Evolutionary conservation across 2,113 vertebrate genomes (phyloP).

Genomic region (Bothrops jararaca): DNA sequence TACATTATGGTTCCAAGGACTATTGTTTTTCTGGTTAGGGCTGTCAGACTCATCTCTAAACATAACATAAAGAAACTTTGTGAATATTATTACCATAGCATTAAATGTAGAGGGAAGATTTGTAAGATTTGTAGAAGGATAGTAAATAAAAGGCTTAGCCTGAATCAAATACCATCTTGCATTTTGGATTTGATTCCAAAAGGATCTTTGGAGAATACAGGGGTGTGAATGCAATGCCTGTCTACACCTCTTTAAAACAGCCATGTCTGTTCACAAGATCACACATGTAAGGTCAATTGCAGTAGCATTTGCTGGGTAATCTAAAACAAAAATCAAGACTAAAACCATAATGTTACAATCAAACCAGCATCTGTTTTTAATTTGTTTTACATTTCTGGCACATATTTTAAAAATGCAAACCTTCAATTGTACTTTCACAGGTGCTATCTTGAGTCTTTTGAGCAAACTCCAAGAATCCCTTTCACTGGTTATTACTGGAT

Average conservation of each 20-base stretch:
- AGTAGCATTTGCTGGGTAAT: not conserved
- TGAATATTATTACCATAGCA: not conserved
- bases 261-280: not conserved
- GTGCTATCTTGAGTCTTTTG: not conserved
- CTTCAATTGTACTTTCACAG: not conserved
- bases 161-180: not conserved
- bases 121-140: not conserved
- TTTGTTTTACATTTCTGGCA: not conserved
- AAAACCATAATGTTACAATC: not conserved
- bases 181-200: not conserved
- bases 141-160: not conserved
- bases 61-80: conserved; percentile 9
- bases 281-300: not conserved
- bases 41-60: not conserved
- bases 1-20: not conserved
- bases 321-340: not conserved
- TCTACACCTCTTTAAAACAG: not conserved
- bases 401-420: not conserved
- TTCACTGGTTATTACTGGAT: not conserved
- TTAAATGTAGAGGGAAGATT: not conserved
- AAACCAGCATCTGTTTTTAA: not conserved
- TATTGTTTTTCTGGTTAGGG: not conserved
- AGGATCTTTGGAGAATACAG: not conserved
- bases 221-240: not conserved
- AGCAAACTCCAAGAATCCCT: not conserved